These are phyloP conservation scores for Monomorium pharaonis DNA, from an alignment of 1,140 invertebrate genomes.

Conservation along the genomic window DNA sequence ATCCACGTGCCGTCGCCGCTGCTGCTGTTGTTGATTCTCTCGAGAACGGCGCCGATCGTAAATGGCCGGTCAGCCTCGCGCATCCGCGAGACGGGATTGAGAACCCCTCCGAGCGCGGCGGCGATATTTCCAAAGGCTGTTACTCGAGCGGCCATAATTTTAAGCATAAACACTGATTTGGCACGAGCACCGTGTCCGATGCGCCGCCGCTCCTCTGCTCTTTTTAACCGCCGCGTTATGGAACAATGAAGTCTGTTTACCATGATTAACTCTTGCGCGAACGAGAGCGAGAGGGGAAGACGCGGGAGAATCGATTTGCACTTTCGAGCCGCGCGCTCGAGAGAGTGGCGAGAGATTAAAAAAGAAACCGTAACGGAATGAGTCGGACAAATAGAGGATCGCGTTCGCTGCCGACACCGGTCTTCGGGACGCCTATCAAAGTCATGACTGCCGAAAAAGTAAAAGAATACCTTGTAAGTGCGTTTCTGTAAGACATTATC, in stretches of 20 bases:
- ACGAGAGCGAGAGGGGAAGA: conserved; percentile 65
- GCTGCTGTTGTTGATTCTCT: conserved; percentile 12
- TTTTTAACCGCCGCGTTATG: conserved; percentile 54
- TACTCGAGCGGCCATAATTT: conserved; percentile 78
- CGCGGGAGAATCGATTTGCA: conserved; percentile 64
- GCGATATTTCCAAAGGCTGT: conserved; percentile 76
- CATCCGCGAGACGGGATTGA: conserved; percentile 64
- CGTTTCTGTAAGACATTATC: neutral
- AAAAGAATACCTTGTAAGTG: neutral
- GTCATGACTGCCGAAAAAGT: conserved; percentile 5
- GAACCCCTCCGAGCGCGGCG: conserved; percentile 63
- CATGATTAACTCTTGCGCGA: conserved; percentile 72
- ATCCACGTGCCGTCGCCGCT: too few species aligned
- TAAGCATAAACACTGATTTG: conserved; percentile 81
- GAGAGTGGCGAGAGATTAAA: conserved; percentile 46
- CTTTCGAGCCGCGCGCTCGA: conserved; percentile 39
- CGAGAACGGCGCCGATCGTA: neutral
- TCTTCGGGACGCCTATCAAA: conserved; percentile 33
- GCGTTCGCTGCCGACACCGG: conserved; percentile 1
- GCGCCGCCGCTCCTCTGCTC: conserved; percentile 28
- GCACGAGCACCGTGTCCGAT: conserved; percentile 67
- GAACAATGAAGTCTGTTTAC: conserved; percentile 76
- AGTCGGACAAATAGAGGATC: conserved; percentile 44
- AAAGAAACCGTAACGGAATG: conserved; percentile 34
- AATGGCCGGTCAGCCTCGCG: neutral